Evolutionary conservation across 1,140 invertebrate species (phyloP), one percentile per base, ranked within the genome.

Genomic region (Zelostemma sp.): DNA sequence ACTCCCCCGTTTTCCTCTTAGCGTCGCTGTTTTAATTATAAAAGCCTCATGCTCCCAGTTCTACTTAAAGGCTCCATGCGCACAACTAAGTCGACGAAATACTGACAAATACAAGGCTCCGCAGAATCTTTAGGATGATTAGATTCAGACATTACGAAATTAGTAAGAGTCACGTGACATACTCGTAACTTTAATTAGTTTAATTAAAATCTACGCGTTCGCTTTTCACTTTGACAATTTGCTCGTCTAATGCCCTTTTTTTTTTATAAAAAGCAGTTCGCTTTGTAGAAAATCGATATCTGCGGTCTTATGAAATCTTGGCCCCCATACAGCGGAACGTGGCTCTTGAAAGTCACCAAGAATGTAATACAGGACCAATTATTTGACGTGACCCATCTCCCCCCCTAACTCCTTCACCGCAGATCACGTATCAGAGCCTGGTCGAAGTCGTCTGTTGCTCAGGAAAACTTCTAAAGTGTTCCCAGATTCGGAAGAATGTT

Each of bases 291-390:
- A 38, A 38, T 33, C 33, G 45, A 41, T 56, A 51, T 56, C 56
- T 56, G 31, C 18, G 54, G 54, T 46, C 58, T 43, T 14, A 12
- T 25, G 58, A 64, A 68, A 43, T 59, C 38, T 45, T 62, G 48
- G 48, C 28, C 46, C 53, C 38, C 43, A 47, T 21, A 41, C 4
- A 48, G 63, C 57, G 54, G 48, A 67, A 60, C 58, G 58, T 63
- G 67, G 67, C 53, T 61, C 56, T 53, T 61, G 46, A 54, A 68
- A 68, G 70, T 72, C 72, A 75, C 64, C 71, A 81, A 76, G 80
- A 82, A 80, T 80, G 80, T 80, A 81, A 82, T 80, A 80, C 69
- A 55, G 69, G 70, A 78, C 77, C 80, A 82, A 82, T 82, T 82
- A 82, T 78, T 79, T 43, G 67, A 65, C 58, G 47, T 71, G 67